Evolutionary conservation across 2,888 invertebrate genomes (phyloP).

Genomic region (Argyresthia albistria): DNA sequence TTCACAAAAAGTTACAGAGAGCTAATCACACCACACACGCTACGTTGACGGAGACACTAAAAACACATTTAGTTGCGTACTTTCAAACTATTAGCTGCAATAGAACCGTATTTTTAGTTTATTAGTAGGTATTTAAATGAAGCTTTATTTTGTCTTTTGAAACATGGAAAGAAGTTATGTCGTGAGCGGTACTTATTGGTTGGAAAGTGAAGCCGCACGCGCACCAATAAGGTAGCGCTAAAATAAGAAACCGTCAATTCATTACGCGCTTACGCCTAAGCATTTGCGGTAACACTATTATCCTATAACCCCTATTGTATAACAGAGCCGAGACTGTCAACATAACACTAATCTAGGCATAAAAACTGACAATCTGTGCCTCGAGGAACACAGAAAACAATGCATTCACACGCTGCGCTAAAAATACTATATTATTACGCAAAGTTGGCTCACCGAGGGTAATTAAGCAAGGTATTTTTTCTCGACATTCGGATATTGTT

Average conservation of each 20-base stretch:
- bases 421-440: neutral
- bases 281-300: neutral
- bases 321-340: neutral
- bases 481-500: neutral
- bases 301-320: neutral
- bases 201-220: too few species aligned
- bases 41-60: too few species aligned
- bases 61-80: too few species aligned
- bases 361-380: constrained; percentile 1
- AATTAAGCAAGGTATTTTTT: neutral
- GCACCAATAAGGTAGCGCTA: too few species aligned
- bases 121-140: too few species aligned
- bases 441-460: neutral
- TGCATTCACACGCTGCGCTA: constrained; percentile 2
- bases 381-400: neutral
- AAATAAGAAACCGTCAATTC: neutral
- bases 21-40: too few species aligned
- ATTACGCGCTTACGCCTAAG: neutral
- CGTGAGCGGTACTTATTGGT: too few species aligned
- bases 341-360: constrained; percentile 1
- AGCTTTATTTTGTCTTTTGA: too few species aligned
- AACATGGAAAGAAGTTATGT: too few species aligned
- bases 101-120: too few species aligned
- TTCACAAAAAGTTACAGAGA: too few species aligned
- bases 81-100: too few species aligned